Evolutionary conservation across 2,113 vertebrate genomes (phyloP).

Genomic region (Upupa epops): DNA sequence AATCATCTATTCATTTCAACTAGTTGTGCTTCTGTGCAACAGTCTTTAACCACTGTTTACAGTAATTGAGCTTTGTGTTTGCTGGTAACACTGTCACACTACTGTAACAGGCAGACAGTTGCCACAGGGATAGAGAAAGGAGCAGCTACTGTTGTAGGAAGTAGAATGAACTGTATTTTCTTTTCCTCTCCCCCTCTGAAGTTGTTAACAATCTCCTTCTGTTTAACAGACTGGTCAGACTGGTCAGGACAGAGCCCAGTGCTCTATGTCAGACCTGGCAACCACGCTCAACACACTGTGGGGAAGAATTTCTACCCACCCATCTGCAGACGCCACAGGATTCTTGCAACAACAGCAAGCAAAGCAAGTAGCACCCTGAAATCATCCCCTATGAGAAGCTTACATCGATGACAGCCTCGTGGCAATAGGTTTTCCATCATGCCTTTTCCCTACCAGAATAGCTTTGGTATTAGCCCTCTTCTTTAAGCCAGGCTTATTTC

Average conservation of each 20-base stretch:
- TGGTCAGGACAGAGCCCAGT: not conserved
- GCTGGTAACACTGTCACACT: not conserved
- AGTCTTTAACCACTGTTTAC: not conserved
- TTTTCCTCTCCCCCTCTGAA: not conserved
- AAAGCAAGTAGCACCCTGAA: not conserved
- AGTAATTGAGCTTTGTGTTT: not conserved
- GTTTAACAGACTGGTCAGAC: not conserved
- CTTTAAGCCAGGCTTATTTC: not conserved
- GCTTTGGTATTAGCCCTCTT: not conserved
- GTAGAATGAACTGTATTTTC: not conserved
- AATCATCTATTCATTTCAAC: not conserved
- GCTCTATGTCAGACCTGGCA: accelerated
- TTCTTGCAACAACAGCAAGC: not conserved
- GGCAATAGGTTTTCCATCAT: not conserved
- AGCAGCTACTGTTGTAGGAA: not conserved
- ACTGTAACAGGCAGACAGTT: not conserved
- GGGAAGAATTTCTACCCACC: not conserved
- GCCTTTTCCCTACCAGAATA: not conserved
- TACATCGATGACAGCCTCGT: not conserved
- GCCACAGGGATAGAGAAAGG: not conserved
- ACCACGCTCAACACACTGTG: accelerated
- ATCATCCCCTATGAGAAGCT: not conserved
- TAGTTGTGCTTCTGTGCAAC: not conserved
- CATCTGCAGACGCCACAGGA: not conserved
- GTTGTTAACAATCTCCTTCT: not conserved